These are phyloP conservation scores for Danionella cerebrum DNA, from an alignment of 2,113 vertebrate genomes.

Conservation along the genomic window DNA sequence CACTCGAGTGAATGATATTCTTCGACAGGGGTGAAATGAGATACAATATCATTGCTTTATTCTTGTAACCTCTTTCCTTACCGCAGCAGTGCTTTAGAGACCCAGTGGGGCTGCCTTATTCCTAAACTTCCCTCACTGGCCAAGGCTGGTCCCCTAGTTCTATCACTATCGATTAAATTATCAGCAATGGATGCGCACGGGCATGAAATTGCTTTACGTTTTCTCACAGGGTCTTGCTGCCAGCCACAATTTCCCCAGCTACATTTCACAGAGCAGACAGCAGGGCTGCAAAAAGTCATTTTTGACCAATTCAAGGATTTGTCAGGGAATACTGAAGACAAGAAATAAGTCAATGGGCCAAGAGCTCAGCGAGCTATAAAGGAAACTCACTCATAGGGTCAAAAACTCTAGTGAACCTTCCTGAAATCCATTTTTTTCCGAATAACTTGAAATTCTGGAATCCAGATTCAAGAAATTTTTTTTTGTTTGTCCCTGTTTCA, in stretches of 20 bases:
- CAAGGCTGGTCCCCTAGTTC: not conserved
- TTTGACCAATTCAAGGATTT: constrained; percentile 40
- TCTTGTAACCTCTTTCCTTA: not conserved
- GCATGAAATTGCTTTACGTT: constrained; percentile 62
- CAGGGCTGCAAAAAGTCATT: constrained; percentile 33
- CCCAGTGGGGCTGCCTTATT: not conserved
- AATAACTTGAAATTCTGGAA: not conserved
- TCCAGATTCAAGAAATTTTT: not conserved
- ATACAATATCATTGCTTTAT: constrained; percentile 21
- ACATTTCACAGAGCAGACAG: constrained; percentile 47
- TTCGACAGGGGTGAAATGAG: constrained; percentile 6
- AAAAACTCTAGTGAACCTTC: not conserved
- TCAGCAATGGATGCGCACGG: constrained; percentile 42
- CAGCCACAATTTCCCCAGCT: constrained; percentile 48
- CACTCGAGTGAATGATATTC: constrained; percentile 23
- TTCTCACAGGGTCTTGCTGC: constrained; percentile 34
- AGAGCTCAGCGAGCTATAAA: not conserved
- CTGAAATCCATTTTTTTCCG: not conserved
- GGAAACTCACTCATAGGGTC: constrained; percentile 5
- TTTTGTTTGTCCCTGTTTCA: no score
- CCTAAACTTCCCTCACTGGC: not conserved
- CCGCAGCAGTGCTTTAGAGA: not conserved
- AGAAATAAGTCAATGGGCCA: not conserved
- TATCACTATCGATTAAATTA: constrained; percentile 25
- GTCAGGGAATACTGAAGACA: constrained; percentile 22